Evolutionary conservation across 2,888 invertebrate species (phyloP).

Genomic region (Neoscelio sp.): DNA sequence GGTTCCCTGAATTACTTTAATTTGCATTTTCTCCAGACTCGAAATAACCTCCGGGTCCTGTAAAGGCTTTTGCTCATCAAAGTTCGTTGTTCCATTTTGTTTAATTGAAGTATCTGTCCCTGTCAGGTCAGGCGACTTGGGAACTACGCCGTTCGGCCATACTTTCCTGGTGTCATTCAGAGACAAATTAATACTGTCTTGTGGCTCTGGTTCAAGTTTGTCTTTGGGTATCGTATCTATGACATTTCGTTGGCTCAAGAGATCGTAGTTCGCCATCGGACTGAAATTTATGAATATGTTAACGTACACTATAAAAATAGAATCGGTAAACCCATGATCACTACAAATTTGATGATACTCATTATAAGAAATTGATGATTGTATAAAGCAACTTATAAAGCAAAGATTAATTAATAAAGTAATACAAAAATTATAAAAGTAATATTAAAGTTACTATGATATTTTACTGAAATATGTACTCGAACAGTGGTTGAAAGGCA

Average conservation of each 20-base stretch:
- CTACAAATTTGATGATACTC: no score
- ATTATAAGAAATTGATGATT: no score
- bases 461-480: no score
- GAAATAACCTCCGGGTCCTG: slow-evolving; percentile 50
- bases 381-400: no score
- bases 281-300: slow-evolving; percentile 4
- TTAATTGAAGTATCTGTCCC: slow-evolving; percentile 65
- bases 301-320: no score
- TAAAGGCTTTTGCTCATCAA: slow-evolving; percentile 54
- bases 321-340: no score
- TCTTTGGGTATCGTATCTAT: slow-evolving; percentile 22
- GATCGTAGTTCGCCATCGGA: slow-evolving; percentile 35
- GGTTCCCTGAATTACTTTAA: slow-evolving; percentile 75
- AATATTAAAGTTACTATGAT: no score
- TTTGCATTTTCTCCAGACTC: slow-evolving; percentile 74
- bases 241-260: slow-evolving; percentile 18
- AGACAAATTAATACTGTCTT: slow-evolving; percentile 47
- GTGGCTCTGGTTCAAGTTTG: slow-evolving; percentile 6
- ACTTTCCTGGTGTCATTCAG: slow-evolving; percentile 60
- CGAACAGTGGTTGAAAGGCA: no score
- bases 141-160: slow-evolving; percentile 67
- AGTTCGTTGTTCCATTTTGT: slow-evolving; percentile 65
- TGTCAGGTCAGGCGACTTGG: slow-evolving; percentile 71
- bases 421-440: no score
- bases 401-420: no score